Conservation (phyloP, 2,113 vertebrate species). For the Pagrus major region DNA sequence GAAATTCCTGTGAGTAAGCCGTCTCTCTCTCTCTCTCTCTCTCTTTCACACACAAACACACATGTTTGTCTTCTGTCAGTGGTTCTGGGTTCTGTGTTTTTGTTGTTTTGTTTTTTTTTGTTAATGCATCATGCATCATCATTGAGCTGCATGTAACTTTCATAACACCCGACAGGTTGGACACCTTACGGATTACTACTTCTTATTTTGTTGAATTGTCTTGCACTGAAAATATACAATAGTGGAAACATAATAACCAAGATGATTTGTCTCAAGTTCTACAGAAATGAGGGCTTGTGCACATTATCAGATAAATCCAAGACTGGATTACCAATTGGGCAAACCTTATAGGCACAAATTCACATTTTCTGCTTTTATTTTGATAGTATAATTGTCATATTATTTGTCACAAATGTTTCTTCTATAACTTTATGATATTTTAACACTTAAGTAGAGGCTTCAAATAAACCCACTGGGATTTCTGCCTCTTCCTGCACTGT, state of each 20-base stretch:
- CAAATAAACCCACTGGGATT: too few species aligned
- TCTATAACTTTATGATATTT: too few species aligned
- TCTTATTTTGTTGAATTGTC: background rate
- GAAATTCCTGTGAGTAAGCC: too few species aligned
- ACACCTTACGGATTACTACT: background rate
- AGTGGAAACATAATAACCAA: background rate
- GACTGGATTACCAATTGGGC: background rate
- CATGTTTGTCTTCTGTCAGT: too few species aligned
- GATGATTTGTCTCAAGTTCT: background rate
- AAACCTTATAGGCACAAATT: too few species aligned
- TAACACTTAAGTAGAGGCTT: too few species aligned
- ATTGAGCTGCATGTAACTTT: background rate
- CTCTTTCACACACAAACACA: too few species aligned
- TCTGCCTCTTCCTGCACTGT: too few species aligned
- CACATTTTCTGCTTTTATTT: too few species aligned
- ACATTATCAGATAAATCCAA: conserved; percentile 3
- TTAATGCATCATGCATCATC: background rate
- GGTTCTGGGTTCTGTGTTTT: background rate
- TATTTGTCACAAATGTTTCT: too few species aligned
- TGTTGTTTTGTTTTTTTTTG: background rate
- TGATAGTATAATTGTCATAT: too few species aligned
- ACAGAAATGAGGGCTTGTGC: conserved; percentile 8
- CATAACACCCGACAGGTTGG: background rate
- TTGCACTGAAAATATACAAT: background rate
- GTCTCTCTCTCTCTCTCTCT: too few species aligned